phyloP scores from a whole-genome alignment of 2,888 invertebrate genomes.

The Ophion obscuratus region DNA sequence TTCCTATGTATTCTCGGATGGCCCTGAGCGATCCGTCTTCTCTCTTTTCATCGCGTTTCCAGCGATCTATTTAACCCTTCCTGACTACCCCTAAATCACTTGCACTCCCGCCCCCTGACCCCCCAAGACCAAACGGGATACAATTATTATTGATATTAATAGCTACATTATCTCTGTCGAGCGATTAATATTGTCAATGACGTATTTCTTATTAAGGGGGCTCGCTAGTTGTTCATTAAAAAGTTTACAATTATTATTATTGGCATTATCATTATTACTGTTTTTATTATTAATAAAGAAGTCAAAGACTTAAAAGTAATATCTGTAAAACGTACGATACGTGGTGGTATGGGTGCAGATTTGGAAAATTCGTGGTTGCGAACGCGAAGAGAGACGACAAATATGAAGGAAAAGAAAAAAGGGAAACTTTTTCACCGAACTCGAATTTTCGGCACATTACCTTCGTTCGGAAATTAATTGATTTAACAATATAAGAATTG shows the following conservation, averaged over 20 bases:
- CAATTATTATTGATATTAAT: constrained; percentile 68
- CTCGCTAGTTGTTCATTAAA: constrained; percentile 50
- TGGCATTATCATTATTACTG: constrained; percentile 10
- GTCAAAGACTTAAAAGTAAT: background rate
- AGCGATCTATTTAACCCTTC: constrained; percentile 8
- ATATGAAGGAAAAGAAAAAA: background rate
- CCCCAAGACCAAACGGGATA: constrained; percentile 62
- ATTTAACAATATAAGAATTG: too few species aligned
- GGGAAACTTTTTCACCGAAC: background rate
- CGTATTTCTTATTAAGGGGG: constrained; percentile 69
- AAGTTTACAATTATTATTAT: constrained; percentile 38
- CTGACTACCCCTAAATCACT: constrained; percentile 29
- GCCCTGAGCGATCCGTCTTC: constrained; percentile 59
- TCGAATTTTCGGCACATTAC: background rate
- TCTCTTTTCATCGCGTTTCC: constrained; percentile 32
- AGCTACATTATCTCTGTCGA: constrained; percentile 69
- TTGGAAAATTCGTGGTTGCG: background rate
- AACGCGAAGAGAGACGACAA: background rate
- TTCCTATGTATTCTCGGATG: constrained; percentile 67
- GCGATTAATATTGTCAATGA: constrained; percentile 77
- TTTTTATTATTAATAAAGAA: constrained; percentile 17
- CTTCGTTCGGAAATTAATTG: too few species aligned
- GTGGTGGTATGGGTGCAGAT: constrained; percentile 2
- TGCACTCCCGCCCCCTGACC: background rate
- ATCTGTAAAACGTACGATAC: background rate